Percentiles rank a stretch among this genome's conserved stretches.
Evolutionary conservation across 2,888 invertebrate species (phyloP).

Genomic region (Callosobruchus maculatus): DNA sequence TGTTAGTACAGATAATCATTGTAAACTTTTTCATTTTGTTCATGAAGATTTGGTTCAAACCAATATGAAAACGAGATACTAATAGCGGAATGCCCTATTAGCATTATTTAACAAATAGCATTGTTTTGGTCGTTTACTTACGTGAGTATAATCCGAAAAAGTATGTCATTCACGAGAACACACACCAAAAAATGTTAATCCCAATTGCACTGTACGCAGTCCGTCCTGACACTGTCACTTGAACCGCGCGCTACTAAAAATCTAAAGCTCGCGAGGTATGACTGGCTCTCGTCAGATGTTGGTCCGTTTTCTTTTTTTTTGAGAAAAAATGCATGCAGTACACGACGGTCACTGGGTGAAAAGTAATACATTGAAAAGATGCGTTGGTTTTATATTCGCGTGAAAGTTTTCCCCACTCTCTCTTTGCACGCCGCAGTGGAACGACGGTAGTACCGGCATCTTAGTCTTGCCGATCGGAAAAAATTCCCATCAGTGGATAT

Average conservation of each 20-base stretch:
- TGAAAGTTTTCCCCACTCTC: slow-evolving; percentile 50
- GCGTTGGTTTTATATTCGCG: slow-evolving; percentile 50
- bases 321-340: neutral
- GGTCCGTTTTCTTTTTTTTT: neutral
- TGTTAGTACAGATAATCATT: no score
- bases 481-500: no score
- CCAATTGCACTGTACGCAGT: slow-evolving; percentile 17
- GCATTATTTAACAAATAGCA: neutral
- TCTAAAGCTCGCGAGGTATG: slow-evolving; percentile 18
- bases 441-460: neutral
- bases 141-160: slow-evolving; percentile 16
- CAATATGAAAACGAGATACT: neutral
- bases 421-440: slow-evolving; percentile 1
- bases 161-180: slow-evolving; percentile 7
- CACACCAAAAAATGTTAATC: slow-evolving; percentile 16
- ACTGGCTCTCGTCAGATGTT: slow-evolving; percentile 5
- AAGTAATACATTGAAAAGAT: slow-evolving; percentile 49
- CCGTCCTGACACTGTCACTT: slow-evolving; percentile 25
- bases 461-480: neutral
- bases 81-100: neutral
- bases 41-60: no score
- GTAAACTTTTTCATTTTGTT: no score
- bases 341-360: slow-evolving; percentile 32
- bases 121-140: slow-evolving; percentile 12
- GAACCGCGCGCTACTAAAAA: slow-evolving; percentile 5